Percentiles rank a stretch among this genome's conserved stretches.
Conservation (phyloP, 2,113 vertebrate genomes). For the Machaerirhynchus nigripectus region DNA sequence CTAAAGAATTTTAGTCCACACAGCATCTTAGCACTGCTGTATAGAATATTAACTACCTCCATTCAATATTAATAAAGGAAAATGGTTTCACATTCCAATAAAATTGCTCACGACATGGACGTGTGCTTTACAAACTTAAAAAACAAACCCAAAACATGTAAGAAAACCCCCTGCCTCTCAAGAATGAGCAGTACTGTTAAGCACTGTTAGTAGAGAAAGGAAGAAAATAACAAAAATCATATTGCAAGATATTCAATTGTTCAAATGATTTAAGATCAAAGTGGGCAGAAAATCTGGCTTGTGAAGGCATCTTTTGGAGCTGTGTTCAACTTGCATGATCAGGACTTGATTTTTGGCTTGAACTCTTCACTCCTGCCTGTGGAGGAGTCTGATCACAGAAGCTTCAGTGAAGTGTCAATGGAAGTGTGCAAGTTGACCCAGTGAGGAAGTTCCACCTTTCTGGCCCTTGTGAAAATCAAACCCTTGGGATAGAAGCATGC, state of each 20-base stretch:
- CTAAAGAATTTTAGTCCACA: not conserved
- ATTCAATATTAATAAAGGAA: not conserved
- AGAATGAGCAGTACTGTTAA: not conserved
- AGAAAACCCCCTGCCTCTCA: not conserved
- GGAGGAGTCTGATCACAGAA: not conserved
- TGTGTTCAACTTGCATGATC: not conserved
- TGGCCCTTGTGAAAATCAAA: not conserved
- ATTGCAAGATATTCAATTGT: not conserved
- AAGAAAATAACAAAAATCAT: not conserved
- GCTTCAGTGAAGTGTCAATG: not conserved
- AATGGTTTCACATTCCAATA: not conserved
- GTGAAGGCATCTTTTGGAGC: not conserved
- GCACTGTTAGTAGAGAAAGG: not conserved
- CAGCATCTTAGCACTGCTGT: not conserved
- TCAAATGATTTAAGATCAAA: not conserved
- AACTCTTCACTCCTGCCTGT: not conserved
- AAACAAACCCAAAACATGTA: not conserved
- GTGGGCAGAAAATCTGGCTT: not conserved
- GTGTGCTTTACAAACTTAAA: not conserved
- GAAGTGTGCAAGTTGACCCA: not conserved
- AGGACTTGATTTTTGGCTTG: not conserved
- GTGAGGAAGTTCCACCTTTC: not conserved
- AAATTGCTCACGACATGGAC: not conserved
- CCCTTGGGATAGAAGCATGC: not conserved
- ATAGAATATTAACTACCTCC: not conserved